These are phyloP conservation scores for Chanos chanos DNA, from an alignment of 2,797 vertebrate species.

Conservation along the genomic window DNA sequence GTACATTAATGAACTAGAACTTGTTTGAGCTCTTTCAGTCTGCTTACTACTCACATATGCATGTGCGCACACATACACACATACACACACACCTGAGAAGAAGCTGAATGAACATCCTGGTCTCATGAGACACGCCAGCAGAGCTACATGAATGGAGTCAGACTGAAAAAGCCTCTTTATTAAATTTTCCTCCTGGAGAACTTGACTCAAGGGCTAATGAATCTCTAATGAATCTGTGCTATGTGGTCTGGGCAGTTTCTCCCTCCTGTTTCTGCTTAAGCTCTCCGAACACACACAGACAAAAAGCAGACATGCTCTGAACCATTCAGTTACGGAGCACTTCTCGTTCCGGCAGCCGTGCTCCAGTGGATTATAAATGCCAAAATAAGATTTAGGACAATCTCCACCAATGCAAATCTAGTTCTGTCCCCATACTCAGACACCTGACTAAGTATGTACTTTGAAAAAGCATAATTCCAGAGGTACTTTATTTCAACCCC, in stretches of 20 bases:
- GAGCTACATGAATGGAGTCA: neutral
- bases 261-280: neutral
- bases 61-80: neutral
- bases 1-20: too few relatives aligned
- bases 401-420: neutral
- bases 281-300: neutral
- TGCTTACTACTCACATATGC: too few relatives aligned
- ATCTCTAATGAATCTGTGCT: conserved; percentile 5
- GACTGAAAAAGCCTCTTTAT: neutral
- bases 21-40: too few relatives aligned
- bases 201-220: conserved; percentile 18
- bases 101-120: neutral
- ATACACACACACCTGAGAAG: neutral
- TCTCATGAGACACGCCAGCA: neutral
- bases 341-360: neutral
- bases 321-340: neutral
- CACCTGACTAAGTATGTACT: conserved; percentile 7
- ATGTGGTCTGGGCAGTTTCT: neutral
- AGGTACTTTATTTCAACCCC: too few relatives aligned
- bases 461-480: too few relatives aligned
- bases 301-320: neutral
- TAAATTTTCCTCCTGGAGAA: conserved; percentile 10
- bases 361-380: neutral
- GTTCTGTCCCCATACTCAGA: neutral
- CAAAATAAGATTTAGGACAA: neutral